Base-by-base conservation (phyloP, 2,888 invertebrate species). In the Atethmia centrago region DNA sequence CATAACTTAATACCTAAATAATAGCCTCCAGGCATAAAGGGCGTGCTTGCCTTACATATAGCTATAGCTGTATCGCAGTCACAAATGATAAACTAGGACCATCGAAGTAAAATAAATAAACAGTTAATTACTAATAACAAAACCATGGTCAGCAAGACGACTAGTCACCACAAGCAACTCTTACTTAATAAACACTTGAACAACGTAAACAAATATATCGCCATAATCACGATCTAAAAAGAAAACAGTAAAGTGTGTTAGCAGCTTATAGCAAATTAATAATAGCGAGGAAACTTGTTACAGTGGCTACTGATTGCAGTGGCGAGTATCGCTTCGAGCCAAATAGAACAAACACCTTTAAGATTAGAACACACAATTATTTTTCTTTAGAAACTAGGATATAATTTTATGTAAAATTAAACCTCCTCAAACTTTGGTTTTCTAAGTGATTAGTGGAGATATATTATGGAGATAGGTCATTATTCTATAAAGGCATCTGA, bases 231-330 rank as follows among this genome's bases (percentile, higher is more conserved):
- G 74, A 79, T 80, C 61, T 9, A 31, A 49, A 69, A 62, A 62
- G 14, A 55, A 81, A 79, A 82, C 65, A 78, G 56, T 56, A 49
- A 81, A 82, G 19, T 82, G 73, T 73, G 74, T 82, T 69, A 58
- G 62, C 62, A 61, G 79, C 80, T 80, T 80, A 83, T 80, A 79
- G 80, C 79, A 80, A 80, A 83, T 83, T 83, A 80, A 82, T 80
- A 83, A 80, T 80, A 62, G 80, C 49, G 36, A 9, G 63, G 74
- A 36, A 78, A 73, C 80, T 80, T 78, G 80, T 80, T 82, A 82
- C 68, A 49, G 69, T n/a, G 55, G 65, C 83, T 73, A 79, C 73
- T 73, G 83, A 83, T 79, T 82, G 79, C 83, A 82, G 69, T 63
- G 53, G 68, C 79, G 83, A 78, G 69, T 73, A 83, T 72, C 74